Percentiles rank a stretch among this genome's conserved stretches.
Conservation (phyloP, 2,888 invertebrate genomes). For the Philhelius pedissequus region DNA sequence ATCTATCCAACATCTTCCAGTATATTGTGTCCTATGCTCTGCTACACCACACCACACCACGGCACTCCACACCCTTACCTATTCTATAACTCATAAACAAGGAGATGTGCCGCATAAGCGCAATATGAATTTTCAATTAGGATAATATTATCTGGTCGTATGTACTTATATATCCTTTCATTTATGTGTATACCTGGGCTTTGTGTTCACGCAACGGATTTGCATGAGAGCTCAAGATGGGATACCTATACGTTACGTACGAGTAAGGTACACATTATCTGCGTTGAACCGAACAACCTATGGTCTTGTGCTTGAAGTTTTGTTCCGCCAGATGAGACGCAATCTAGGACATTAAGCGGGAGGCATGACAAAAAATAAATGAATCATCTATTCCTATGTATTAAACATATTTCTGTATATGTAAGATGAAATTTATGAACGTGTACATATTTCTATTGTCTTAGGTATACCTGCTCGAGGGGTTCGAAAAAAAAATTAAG, state of each 20-base stretch:
- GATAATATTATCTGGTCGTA: conserved; percentile 42
- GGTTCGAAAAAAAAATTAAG: not conserved
- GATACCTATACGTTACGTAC: not conserved
- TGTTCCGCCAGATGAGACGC: conserved; percentile 18
- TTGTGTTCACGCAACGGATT: conserved; percentile 36
- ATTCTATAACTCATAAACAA: not conserved
- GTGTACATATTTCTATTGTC: not conserved
- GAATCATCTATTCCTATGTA: not conserved
- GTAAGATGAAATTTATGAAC: not conserved
- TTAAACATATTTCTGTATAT: not conserved
- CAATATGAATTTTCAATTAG: conserved; percentile 53
- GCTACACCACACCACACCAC: too few relatives aligned
- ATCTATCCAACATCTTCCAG: not conserved
- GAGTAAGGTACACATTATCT: conserved; percentile 3
- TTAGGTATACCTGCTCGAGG: not conserved
- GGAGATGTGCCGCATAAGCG: conserved; percentile 37
- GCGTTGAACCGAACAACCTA: conserved; percentile 30
- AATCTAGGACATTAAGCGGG: conserved; percentile 41
- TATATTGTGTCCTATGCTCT: not conserved
- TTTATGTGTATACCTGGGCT: conserved; percentile 3
- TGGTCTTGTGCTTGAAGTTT: conserved; percentile 31
- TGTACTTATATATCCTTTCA: conserved; percentile 14
- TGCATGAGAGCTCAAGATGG: not conserved
- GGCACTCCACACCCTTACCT: not conserved
- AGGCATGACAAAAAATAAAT: conserved; percentile 8